These are phyloP conservation scores for Gouania willdenowi DNA, from an alignment of 2,797 vertebrate species.

Conservation along the genomic window DNA sequence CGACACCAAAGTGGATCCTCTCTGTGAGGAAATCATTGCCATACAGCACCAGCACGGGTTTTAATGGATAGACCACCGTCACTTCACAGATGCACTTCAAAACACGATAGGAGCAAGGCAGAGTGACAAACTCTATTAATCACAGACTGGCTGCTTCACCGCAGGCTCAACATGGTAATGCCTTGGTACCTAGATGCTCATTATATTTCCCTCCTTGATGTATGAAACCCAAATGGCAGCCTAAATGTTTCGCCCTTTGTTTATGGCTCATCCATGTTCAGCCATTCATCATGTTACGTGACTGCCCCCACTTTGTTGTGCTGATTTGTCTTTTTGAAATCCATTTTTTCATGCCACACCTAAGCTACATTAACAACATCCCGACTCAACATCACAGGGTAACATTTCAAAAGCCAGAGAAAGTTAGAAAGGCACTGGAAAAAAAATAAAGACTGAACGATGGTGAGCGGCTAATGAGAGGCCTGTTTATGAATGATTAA, in stretches of 20 bases:
- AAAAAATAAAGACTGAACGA: slow-evolving; percentile 15
- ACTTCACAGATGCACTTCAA: slow-evolving; percentile 55
- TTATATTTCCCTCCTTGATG: slow-evolving; percentile 51
- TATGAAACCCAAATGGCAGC: slow-evolving; percentile 47
- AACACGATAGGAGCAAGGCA: slow-evolving; percentile 43
- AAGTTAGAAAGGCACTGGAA: neutral
- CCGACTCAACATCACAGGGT: slow-evolving; percentile 9
- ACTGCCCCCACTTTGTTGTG: slow-evolving; percentile 53
- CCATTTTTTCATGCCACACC: slow-evolving; percentile 51
- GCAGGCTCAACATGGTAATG: slow-evolving; percentile 55
- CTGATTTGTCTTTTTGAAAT: slow-evolving; percentile 48
- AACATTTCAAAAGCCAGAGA: slow-evolving; percentile 3
- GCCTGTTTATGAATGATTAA: slow-evolving; percentile 32
- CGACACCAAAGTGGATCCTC: slow-evolving; percentile 56
- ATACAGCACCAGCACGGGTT: slow-evolving; percentile 43
- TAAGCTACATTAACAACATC: slow-evolving; percentile 26
- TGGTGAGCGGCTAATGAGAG: slow-evolving; percentile 16
- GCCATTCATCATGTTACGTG: slow-evolving; percentile 63
- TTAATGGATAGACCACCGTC: slow-evolving; percentile 58
- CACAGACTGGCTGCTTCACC: slow-evolving; percentile 43
- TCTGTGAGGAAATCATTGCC: slow-evolving; percentile 56
- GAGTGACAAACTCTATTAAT: slow-evolving; percentile 67
- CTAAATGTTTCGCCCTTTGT: slow-evolving; percentile 58
- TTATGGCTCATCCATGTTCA: slow-evolving; percentile 30
- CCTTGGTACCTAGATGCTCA: slow-evolving; percentile 60